Evolutionary conservation across 2,888 invertebrate species (phyloP), one percentile per base, ranked within the genome.

Genomic region (Busseola fusca): DNA sequence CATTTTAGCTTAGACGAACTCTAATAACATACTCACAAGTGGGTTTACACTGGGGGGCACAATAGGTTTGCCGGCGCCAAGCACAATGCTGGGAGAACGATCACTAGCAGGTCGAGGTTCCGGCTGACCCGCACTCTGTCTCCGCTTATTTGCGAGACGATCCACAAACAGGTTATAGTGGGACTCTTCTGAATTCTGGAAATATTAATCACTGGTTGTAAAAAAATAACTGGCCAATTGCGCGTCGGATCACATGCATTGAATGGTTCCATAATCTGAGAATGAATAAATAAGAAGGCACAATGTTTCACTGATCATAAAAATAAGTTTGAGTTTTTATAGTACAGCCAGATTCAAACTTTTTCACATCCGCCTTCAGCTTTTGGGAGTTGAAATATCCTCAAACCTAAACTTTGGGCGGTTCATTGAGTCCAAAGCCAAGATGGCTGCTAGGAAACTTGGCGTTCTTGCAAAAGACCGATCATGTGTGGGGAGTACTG

Each of bases 111-210:
- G 84, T 1, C 91, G 90, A 5, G 89, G 84, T 67, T 93, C 91
- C 9, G 92, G 90, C 21, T 96, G 96, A 81, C 97, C 97, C 9
- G 97, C 97, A 73, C 97, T 96, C 88, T 97, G 97, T 30, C 98
- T 95, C 69, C 98, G 95, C 87, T 97, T 97, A 88, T 97, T 97
- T 1, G 97, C 97, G 66, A 98, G 94, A 80, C 96, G 97, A 78
- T 98, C 98, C 78, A 98, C 92, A 88, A 98, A 98, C 91, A 96
- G 93, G 84, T 97, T 96, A 87, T 98, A 98, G 90, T 98, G 97
- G 0, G 97, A 97, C 85, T 98, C 98, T 82, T 98, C 97, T 0
- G 97, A 97, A 77, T 96, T 94, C 96, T 96, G 82, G 34, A 74
- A 78, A 71, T 21, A 66, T 42, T 45, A 75, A 64, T 42, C 21